Evolutionary conservation across 2,797 vertebrate genomes (phyloP).

Genomic region (Carcharodon carcharias): DNA sequence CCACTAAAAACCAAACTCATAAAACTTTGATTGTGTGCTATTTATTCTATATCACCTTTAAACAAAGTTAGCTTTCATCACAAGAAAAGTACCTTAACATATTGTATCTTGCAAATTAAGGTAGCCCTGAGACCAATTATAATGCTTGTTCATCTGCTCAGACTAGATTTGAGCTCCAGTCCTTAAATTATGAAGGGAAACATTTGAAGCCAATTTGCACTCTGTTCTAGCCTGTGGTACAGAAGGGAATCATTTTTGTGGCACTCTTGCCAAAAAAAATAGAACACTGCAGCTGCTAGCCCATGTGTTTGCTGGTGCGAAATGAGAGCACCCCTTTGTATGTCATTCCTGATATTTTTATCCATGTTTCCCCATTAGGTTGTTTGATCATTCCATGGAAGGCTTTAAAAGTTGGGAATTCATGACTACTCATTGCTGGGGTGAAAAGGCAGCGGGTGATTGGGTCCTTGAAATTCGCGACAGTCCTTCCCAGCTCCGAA

Average conservation of each 20-base stretch:
- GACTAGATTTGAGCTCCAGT: background rate
- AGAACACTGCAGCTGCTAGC: background rate
- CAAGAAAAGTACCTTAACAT: background rate
- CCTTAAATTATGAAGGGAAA: background rate
- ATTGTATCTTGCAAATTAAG: background rate
- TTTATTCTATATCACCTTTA: background rate
- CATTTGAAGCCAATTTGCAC: background rate
- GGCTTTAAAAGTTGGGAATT: slow-evolving; percentile 99
- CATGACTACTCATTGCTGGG: slow-evolving; percentile 99
- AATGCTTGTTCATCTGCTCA: background rate
- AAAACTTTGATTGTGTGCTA: background rate
- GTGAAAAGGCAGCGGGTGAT: slow-evolving; percentile 90
- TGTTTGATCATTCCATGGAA: slow-evolving; percentile 99
- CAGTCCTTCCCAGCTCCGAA: slow-evolving; percentile 90
- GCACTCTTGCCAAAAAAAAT: background rate
- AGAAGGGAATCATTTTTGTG: background rate
- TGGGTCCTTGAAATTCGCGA: slow-evolving; percentile 97
- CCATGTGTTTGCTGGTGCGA: background rate
- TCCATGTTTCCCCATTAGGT: slow-evolving; percentile 53
- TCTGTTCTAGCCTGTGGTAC: no score
- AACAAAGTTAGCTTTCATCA: background rate
- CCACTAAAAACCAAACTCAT: background rate
- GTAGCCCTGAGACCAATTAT: background rate
- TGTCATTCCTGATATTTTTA: background rate
- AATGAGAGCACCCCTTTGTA: background rate